phyloP scores from a whole-genome alignment of 2,113 vertebrate genomes.

The Rhegmatorhina hoffmannsi region DNA sequence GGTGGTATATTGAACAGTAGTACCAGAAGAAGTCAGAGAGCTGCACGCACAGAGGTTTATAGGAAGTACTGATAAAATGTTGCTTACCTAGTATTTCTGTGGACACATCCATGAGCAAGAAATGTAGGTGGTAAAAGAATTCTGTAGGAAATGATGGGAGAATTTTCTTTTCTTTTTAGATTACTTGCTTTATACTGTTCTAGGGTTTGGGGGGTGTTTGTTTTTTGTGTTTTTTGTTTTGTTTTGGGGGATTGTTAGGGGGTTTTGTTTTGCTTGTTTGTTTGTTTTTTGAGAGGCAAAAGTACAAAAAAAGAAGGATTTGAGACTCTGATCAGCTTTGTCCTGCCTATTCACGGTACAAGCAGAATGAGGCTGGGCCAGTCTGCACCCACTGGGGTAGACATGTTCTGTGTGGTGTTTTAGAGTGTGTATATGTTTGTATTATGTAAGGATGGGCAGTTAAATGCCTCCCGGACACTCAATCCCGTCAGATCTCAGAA shows the following conservation, averaged over 20 bases:
- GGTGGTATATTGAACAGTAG: background rate
- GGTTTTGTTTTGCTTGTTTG: background rate
- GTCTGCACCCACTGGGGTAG: background rate
- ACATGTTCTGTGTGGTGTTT: background rate
- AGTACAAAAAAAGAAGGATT: background rate
- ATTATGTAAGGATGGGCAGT: background rate
- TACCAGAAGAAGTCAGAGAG: background rate
- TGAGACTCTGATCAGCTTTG: background rate
- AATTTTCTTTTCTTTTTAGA: background rate
- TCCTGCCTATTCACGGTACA: background rate
- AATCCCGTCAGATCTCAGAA: too few species aligned
- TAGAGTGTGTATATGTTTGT: background rate
- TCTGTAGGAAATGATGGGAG: background rate
- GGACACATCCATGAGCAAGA: background rate
- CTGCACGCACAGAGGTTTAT: background rate
- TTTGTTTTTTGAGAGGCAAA: background rate
- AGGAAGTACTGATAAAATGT: background rate
- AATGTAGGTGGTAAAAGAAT: background rate
- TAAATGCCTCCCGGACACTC: too few species aligned
- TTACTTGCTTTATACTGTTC: background rate
- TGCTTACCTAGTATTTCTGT: background rate
- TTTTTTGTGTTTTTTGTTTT: background rate
- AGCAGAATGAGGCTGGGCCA: background rate
- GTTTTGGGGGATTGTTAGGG: background rate
- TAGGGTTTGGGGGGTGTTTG: background rate